Evolutionary conservation across 2,888 invertebrate species (phyloP), one percentile per base, ranked within the genome.

Genomic region (Biston betularia): DNA sequence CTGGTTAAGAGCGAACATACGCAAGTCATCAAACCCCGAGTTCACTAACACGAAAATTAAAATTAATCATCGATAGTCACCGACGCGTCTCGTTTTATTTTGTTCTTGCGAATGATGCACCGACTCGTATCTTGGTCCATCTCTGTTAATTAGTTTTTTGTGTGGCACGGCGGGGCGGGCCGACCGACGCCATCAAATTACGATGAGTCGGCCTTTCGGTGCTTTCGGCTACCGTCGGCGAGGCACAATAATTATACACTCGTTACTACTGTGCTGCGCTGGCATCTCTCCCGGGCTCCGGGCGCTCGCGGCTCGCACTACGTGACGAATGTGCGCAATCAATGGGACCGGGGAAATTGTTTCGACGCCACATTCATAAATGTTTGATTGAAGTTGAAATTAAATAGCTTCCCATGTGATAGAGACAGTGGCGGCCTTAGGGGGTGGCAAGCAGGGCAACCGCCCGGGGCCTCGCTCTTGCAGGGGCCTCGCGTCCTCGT

Each of bases 61-160:
- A 80, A 80, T 77, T 79, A 77, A 79, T 79, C 78, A 78, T 76
- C 75, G 81, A 82, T 80, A 81, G 83, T 82, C 75, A 81, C 81
- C 76, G 78, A 6, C 38, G 79, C 73, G 78, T 77, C 77, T 77
- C 79, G 81, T 84, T 83, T 85, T 84, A 84, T 87, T 85, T 84
- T 83, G 82, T 85, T 84, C 82, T 82, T 79, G 87, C 87, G 82
- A 87, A 86, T 86, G 85, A 86, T 84, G 84, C 85, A 84, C 81
- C 79, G 81, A 68, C 71, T 78, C 79, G 78, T 80, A 80, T 84
- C 83, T 83, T 81, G 83, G 84, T 87, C 86, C 89, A 88, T 89
- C 88, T 89, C 88, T 87, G 92, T 93, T 93, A 93, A 93, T 93
- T 93, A 93, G 93, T 92, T 93, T 93, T 93, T 93, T 93, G 90